phyloP scores from a whole-genome alignment of 2,888 invertebrate species.

The Phasia obesa region DNA sequence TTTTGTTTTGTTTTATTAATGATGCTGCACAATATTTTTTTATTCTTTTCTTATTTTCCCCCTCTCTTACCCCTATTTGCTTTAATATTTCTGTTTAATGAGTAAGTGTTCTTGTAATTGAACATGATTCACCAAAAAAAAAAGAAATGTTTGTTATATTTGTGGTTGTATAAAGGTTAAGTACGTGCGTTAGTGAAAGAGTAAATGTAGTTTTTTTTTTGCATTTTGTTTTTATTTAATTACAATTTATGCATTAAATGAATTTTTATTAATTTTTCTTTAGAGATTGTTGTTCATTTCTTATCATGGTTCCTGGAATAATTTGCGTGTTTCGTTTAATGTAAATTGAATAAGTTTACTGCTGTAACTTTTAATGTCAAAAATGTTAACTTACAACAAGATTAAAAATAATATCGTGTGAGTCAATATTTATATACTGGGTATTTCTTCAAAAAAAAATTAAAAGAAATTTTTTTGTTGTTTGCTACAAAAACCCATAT shows the following conservation, averaged over 20 bases:
- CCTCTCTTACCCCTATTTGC: too few species aligned
- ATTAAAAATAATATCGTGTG: too few species aligned
- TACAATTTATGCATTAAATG: conserved; percentile 9
- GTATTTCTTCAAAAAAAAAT: too few species aligned
- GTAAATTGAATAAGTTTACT: conserved; percentile 4
- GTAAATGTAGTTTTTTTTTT: conserved; percentile 40
- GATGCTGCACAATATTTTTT: conserved; percentile 42
- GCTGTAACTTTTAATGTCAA: too few species aligned
- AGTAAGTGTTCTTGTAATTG: conserved; percentile 65
- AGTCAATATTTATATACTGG: too few species aligned
- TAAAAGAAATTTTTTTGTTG: too few species aligned
- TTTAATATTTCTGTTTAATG: conserved; percentile 14
- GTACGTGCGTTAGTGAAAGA: conserved; percentile 29
- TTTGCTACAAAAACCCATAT: too few species aligned
- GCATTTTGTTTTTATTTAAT: conserved; percentile 32
- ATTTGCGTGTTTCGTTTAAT: conserved; percentile 1
- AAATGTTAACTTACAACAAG: background rate
- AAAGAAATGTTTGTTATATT: conserved; percentile 32
- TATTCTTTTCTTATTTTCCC: background rate
- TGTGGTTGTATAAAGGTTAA: conserved; percentile 36
- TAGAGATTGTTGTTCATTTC: conserved; percentile 25
- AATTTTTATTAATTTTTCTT: conserved; percentile 21
- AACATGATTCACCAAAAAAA: conserved; percentile 70
- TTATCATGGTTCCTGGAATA: conserved; percentile 55
- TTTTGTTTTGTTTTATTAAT: conserved; percentile 21